phyloP scores from a whole-genome alignment of 2,113 vertebrate species.

The Rallus limicola region DNA sequence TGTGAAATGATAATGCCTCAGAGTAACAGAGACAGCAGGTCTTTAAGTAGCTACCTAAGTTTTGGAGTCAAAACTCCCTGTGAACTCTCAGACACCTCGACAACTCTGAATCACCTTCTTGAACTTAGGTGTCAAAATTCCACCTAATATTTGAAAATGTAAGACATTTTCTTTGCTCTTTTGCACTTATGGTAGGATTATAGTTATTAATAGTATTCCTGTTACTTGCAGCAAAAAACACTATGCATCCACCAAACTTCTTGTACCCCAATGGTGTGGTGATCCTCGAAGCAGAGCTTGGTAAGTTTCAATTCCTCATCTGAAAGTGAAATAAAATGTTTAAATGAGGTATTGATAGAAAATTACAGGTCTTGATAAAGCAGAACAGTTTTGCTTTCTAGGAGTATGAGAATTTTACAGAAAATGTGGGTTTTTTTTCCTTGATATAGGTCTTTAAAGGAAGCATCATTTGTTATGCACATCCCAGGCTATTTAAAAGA shows the following conservation, averaged over 20 bases:
- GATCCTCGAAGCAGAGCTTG: slow-evolving; percentile 72
- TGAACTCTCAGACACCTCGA: not conserved
- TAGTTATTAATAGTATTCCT: not conserved
- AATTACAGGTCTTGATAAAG: not conserved
- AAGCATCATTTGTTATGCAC: not conserved
- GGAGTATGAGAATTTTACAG: not conserved
- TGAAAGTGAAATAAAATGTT: not conserved
- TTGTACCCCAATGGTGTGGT: slow-evolving; percentile 58
- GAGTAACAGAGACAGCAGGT: not conserved
- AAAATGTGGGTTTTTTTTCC: not conserved
- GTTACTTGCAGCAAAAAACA: slow-evolving; percentile 69
- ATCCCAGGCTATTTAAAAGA: not conserved
- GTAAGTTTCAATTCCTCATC: slow-evolving; percentile 56
- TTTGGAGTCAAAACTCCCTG: not conserved
- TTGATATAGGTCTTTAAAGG: not conserved
- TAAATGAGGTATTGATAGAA: not conserved
- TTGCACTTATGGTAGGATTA: not conserved
- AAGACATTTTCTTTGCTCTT: not conserved
- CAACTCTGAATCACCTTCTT: not conserved
- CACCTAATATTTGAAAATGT: not conserved
- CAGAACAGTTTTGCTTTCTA: not conserved
- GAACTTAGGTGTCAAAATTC: not conserved
- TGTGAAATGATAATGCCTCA: not conserved
- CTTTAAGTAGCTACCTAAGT: not conserved
- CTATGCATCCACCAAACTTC: slow-evolving; percentile 64